Percentiles rank a stretch among this genome's conserved stretches.
phyloP scores from a whole-genome alignment of 2,888 invertebrate species.

The Heliconius cydno region DNA sequence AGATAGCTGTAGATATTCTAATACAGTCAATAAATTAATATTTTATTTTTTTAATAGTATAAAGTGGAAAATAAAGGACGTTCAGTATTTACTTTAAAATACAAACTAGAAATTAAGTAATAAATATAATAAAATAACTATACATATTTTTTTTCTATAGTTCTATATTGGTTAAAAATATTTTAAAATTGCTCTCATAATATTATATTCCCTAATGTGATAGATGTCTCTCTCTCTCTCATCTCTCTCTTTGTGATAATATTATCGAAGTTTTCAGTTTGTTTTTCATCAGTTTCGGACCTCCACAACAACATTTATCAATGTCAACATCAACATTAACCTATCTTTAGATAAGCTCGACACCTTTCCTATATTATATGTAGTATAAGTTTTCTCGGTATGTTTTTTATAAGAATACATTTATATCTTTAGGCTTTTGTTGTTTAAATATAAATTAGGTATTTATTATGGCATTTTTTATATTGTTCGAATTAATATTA shows the following conservation, averaged over 20 bases:
- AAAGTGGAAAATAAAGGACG: too few species aligned
- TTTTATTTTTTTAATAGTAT: too few species aligned
- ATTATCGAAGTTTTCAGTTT: conserved; percentile 5
- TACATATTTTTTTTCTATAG: too few species aligned
- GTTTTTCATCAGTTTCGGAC: conserved; percentile 8
- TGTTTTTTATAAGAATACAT: neutral
- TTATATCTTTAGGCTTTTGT: neutral
- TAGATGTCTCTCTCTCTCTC: too few species aligned
- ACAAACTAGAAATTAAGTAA: too few species aligned
- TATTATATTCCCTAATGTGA: neutral
- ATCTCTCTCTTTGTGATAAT: neutral
- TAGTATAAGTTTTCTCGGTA: neutral
- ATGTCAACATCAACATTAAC: conserved; percentile 13
- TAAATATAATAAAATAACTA: too few species aligned
- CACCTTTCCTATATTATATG: conserved; percentile 6
- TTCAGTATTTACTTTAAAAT: too few species aligned
- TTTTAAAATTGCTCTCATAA: too few species aligned
- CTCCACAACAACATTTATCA: conserved; percentile 13
- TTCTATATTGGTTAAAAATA: too few species aligned
- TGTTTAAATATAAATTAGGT: neutral
- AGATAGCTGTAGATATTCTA: too few species aligned
- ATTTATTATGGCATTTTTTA: neutral
- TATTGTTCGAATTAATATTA: neutral
- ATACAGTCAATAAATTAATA: too few species aligned
- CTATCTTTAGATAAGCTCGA: conserved; percentile 23